These are phyloP conservation scores for Lepilemur ruficaudatus DNA, from an alignment of 2,797 vertebrate species.

Conservation along the genomic window DNA sequence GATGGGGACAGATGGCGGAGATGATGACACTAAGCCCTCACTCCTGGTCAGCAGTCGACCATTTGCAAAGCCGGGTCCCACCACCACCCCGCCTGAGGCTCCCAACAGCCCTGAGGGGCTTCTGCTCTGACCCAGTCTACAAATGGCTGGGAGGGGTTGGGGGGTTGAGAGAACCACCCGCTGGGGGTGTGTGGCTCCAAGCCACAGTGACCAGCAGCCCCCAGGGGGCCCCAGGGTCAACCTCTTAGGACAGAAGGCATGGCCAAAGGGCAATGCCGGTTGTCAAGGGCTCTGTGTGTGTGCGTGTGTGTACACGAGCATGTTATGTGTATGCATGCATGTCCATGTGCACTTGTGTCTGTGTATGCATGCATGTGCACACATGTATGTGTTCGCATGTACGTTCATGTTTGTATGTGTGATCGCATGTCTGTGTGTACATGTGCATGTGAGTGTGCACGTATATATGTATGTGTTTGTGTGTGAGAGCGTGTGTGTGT, in stretches of 20 bases:
- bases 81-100: accelerated
- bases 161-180: neutral
- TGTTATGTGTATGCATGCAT: neutral
- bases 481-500: no score
- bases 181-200: no score
- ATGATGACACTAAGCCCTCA: neutral
- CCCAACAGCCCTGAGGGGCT: accelerated
- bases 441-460: neutral
- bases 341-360: no score
- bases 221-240: neutral
- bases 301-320: no score
- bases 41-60: accelerated
- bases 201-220: neutral
- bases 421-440: no score
- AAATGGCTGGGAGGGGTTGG: neutral
- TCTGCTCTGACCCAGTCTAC: neutral
- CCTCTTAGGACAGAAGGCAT: neutral
- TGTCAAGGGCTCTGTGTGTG: neutral
- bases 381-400: accelerated
- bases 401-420: no score
- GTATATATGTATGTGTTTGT: no score
- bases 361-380: neutral
- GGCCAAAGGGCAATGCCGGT: neutral
- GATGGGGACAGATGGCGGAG: accelerated
- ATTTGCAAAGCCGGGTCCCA: neutral